These are phyloP conservation scores for Neoascia interrupta DNA, from an alignment of 2,888 invertebrate genomes.

Conservation along the genomic window DNA sequence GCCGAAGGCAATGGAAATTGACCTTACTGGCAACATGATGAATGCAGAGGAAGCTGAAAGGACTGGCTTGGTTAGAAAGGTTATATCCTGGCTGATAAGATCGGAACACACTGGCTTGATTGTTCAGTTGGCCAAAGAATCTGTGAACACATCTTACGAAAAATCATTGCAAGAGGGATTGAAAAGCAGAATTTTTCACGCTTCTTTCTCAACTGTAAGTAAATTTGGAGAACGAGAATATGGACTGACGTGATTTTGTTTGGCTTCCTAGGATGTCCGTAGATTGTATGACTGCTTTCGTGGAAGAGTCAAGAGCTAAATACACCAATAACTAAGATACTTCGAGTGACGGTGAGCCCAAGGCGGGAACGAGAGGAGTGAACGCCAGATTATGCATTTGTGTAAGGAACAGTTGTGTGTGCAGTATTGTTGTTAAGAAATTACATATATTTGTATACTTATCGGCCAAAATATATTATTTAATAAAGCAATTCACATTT, in stretches of 20 bases:
- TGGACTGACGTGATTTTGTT: background rate
- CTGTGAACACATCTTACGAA: conserved; percentile 94
- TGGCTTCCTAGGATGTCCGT: conserved; percentile 89
- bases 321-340: conserved; percentile 90
- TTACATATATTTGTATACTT: conserved; percentile 57
- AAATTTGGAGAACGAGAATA: background rate
- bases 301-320: conserved; percentile 94
- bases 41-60: conserved; percentile 94
- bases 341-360: too few relatives aligned
- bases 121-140: conserved; percentile 92
- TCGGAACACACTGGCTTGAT: conserved; percentile 91
- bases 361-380: background rate
- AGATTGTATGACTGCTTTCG: conserved; percentile 99
- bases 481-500: too few relatives aligned
- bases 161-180: conserved; percentile 93
- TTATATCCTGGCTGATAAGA: conserved; percentile 97
- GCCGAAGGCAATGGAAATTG: conserved; percentile 99
- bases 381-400: conserved; percentile 69
- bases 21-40: conserved; percentile 94
- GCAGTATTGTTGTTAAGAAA: conserved; percentile 42
- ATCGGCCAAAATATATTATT: conserved; percentile 2
- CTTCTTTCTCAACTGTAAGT: conserved; percentile 95
- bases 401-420: conserved; percentile 40
- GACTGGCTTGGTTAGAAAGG: conserved; percentile 91
- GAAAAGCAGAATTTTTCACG: conserved; percentile 92